Percentiles rank a stretch among this genome's conserved stretches.
These are phyloP conservation scores for Maconellicoccus hirsutus DNA, from an alignment of 1,140 invertebrate genomes.

Conservation along the genomic window DNA sequence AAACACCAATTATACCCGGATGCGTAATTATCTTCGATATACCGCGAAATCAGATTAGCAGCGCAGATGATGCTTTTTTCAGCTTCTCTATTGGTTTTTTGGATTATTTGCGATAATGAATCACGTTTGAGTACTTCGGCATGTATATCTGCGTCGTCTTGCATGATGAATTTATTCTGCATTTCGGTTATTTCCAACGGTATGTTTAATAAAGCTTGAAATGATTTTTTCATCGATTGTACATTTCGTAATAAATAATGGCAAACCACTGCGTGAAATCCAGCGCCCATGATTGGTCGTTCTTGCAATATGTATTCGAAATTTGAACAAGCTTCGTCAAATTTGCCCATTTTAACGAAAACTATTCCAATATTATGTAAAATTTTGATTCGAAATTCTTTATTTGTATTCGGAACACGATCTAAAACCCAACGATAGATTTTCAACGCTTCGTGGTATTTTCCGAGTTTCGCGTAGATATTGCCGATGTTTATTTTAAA, in stretches of 20 bases:
- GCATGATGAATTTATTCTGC: conserved; percentile 48
- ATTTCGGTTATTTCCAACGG: conserved; percentile 73
- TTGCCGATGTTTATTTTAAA: conserved; percentile 98
- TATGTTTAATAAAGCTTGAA: conserved; percentile 80
- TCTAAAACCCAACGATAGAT: conserved; percentile 95
- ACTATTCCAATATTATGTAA: conserved; percentile 97
- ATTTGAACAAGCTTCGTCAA: conserved; percentile 85
- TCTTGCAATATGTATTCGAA: conserved; percentile 98
- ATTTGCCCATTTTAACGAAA: conserved; percentile 91
- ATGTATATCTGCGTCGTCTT: conserved; percentile 61
- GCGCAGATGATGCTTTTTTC: conserved; percentile 77
- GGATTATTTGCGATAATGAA: conserved; percentile 61
- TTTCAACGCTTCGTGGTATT: conserved; percentile 91
- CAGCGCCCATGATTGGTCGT: conserved; percentile 72
- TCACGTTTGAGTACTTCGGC: conserved; percentile 71
- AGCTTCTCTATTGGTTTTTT: conserved; percentile 58
- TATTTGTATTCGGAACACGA: conserved; percentile 83
- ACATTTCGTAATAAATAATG: conserved; percentile 86
- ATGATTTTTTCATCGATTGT: conserved; percentile 88
- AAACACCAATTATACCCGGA: conserved; percentile 58
- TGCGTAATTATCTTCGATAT: conserved; percentile 56
- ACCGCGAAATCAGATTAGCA: conserved; percentile 82
- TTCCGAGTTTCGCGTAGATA: conserved; percentile 89
- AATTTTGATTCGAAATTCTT: conserved; percentile 86
- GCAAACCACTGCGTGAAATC: conserved; percentile 83